Evolutionary conservation across 92 coral and sea anemone genomes (phyloP).

Genomic region (Porites divaricata): DNA sequence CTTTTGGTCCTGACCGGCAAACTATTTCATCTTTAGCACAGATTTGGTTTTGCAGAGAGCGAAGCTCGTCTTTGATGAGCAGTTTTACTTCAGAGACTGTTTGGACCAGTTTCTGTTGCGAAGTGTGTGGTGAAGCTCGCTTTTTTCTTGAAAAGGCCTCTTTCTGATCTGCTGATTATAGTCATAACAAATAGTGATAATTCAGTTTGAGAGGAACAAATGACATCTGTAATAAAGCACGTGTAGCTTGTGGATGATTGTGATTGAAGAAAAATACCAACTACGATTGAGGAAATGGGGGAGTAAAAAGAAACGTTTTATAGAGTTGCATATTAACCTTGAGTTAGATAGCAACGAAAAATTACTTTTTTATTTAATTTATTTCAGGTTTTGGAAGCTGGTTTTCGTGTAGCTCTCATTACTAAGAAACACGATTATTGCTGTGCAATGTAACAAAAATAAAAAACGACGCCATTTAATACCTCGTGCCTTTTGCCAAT

Average conservation of each 20-base stretch:
- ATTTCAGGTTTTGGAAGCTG: too few relatives aligned
- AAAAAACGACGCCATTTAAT: not conserved
- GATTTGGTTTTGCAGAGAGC: constrained; percentile 40
- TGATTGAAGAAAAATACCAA: too few relatives aligned
- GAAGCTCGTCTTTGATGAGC: constrained; percentile 49
- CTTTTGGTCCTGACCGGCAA: constrained; percentile 58
- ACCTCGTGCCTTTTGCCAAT: not conserved
- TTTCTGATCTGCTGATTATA: not conserved
- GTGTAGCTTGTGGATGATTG: too few relatives aligned
- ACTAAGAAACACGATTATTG: too few relatives aligned
- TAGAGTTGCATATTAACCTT: too few relatives aligned
- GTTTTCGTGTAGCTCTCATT: too few relatives aligned
- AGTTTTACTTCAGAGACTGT: constrained; percentile 7
- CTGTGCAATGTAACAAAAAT: not conserved
- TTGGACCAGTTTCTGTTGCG: not conserved
- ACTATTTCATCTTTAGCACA: constrained; percentile 54
- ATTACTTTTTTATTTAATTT: too few relatives aligned
- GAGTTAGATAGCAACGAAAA: too few relatives aligned
- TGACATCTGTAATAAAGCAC: not conserved
- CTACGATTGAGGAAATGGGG: too few relatives aligned
- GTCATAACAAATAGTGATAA: too few relatives aligned
- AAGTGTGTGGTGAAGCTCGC: not conserved
- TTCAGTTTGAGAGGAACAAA: too few relatives aligned
- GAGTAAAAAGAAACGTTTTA: too few relatives aligned
- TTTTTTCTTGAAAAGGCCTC: not conserved